Evolutionary conservation across 2,113 vertebrate species (phyloP), one percentile per base, ranked within the genome.

Genomic region (Grallaria varia): DNA sequence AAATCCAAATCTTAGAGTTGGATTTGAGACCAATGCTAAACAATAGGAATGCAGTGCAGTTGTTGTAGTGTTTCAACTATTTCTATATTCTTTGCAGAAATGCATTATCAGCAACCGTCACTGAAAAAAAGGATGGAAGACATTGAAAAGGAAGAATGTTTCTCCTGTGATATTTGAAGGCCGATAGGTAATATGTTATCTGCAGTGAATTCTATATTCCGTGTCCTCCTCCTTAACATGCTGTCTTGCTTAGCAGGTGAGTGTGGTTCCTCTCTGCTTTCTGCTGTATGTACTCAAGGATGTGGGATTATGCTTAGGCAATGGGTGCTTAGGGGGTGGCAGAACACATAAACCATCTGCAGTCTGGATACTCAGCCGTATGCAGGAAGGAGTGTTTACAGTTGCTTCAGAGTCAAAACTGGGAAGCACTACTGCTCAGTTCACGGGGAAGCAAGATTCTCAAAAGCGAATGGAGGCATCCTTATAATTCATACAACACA

Each of bases 31-130:
- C 92, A 75, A 0, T 69, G 44, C 85, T 91, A 60, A 90, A 49
- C 12, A 47, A 19, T 40, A 63, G 49, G 17, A 64, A 62, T 45
- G 17, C 55, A 73, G 30, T 56, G 84, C 28, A 19, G 39, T 24
- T 84, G 42, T 74, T 37, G 19, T 19, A 59, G 13, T 64, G 16
- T 82, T 79, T 82, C 59, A 97, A 47, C 52, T 2, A 0, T 44
- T 22, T 64, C 64, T 90, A 4, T 95, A 28, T 95, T 95, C 6
- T 78, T 96, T 90, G 45, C 92, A 96, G 96, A 95, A 86, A 49
- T 73, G 45, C 11, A 33, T 12, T 85, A 10, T 53, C 49, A 69
- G n/a, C 27, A 87, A 91, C 15, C 56, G 27, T 72, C 73, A 58
- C 18, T 58, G 37, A 24, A 76, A 44, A 28, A 81, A 66, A n/a